phyloP scores from a whole-genome alignment of 2,113 vertebrate species.

The Peromyscus polionotus region DNA sequence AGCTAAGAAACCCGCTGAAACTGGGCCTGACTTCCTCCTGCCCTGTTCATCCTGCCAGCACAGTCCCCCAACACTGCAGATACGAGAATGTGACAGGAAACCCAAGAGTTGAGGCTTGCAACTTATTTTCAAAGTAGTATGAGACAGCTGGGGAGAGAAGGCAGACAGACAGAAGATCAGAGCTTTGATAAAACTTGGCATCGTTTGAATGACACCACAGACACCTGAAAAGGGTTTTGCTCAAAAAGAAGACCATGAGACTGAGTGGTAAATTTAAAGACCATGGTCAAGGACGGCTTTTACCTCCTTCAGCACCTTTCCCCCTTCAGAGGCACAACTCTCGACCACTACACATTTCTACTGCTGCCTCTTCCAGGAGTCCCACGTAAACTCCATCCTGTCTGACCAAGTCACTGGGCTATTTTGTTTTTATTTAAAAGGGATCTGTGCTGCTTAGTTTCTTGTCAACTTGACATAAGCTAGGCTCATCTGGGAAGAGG shows the following conservation, averaged over 20 bases:
- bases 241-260: not conserved
- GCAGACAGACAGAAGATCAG: constrained; percentile 29
- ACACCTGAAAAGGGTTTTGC: not conserved
- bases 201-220: not conserved
- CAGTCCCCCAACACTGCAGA: not conserved
- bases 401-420: not conserved
- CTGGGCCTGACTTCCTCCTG: not conserved
- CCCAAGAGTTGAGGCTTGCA: not conserved
- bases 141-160: not conserved
- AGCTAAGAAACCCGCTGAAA: not conserved
- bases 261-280: not conserved
- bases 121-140: not conserved
- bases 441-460: not conserved
- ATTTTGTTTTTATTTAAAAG: not conserved
- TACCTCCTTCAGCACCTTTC: not conserved
- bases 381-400: not conserved
- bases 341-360: not conserved
- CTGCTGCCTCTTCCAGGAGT: no score
- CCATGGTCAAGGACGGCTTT: no score
- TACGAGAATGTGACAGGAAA: constrained; percentile 5
- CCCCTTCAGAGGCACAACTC: not conserved
- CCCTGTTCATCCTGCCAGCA: not conserved
- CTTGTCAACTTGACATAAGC: not conserved
- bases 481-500: not conserved
- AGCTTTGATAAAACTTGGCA: not conserved